A percentile compares a stretch with the other conserved stretches of the same genome.
Evolutionary conservation across 2,797 vertebrate genomes (phyloP).

Genomic region (Manis crassicaudata): DNA sequence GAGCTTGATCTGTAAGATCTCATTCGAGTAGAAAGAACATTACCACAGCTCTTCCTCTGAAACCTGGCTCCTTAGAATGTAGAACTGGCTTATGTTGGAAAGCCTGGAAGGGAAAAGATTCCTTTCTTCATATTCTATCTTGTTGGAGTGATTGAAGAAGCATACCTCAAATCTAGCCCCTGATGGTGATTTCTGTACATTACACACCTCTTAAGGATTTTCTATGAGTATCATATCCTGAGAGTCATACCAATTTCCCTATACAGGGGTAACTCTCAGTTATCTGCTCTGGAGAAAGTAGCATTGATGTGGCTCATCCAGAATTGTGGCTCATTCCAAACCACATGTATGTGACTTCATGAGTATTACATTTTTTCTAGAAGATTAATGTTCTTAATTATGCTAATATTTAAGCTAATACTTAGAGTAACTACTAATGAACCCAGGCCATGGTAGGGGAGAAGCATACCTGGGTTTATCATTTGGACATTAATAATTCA

Average conservation of each 20-base stretch:
- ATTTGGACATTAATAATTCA: background rate
- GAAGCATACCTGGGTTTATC: background rate
- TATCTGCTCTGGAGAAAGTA: background rate
- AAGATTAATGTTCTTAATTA: slow-evolving; percentile 17
- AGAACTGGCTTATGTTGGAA: background rate
- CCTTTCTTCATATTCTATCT: background rate
- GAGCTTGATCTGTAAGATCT: background rate
- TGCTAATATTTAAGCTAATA: background rate
- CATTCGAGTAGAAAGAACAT: background rate
- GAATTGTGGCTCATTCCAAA: background rate
- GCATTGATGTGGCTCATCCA: background rate
- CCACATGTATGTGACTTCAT: background rate
- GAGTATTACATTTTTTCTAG: background rate
- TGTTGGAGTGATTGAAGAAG: background rate
- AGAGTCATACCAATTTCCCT: background rate
- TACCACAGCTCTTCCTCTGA: background rate
- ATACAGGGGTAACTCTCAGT: background rate
- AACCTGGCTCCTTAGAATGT: background rate
- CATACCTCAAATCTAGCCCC: background rate
- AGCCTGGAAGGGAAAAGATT: background rate
- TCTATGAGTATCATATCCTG: background rate
- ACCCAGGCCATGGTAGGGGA: background rate
- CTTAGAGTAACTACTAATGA: background rate
- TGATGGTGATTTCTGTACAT: background rate
- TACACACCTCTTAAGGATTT: background rate